Evolutionary conservation across 2,888 invertebrate species (phyloP), one percentile per base, ranked within the genome.

Genomic region (Shargacucullia verbasci): DNA sequence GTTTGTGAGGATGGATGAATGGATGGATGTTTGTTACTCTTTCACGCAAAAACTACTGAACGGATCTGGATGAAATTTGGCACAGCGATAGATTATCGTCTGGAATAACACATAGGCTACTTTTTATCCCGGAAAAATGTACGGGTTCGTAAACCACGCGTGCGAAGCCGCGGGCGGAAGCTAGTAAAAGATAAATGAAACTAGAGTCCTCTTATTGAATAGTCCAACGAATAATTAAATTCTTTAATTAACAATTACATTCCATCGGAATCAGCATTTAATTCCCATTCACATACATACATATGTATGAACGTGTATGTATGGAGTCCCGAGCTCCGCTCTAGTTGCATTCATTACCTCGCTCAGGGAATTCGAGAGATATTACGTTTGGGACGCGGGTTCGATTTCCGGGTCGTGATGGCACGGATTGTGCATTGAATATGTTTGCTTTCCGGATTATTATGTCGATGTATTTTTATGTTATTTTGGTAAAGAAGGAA

Each of bases 361-460:
- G 69, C 46, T 39, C 35, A 33, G 70, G 67, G 67, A 67, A 70
- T 67, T 43, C 33, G 13, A 49, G 43, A 57, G 64, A 46, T 70
- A 70, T 70, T 63, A 67, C 65, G 48, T 65, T 47, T 11, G 65
- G 67, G 70, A 63, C 50, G n/a, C 31, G 52, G 37, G 53, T 68
- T 68, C 70, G 70, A 68, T 68, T 65, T 68, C 67, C 67, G 70
- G 70, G 1, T 43, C n/a, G 45, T 64, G 65, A 64, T 34, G 57
- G 47, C 27, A 57, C 34, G 1, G 41, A 27, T 44, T 40, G 29
- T 34, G 34, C 55, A 63, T 63, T 63, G 64, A 63, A 63, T 45
- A 20, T 34, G 35, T 57, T 57, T 63, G 41, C 20, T 57, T 47
- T 35, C 47, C 12, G 27, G 35, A 8, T 20, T 37, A 13, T 6